Evolutionary conservation across 2,888 invertebrate genomes (phyloP).

Genomic region (Eupithecia dodoneata): DNA sequence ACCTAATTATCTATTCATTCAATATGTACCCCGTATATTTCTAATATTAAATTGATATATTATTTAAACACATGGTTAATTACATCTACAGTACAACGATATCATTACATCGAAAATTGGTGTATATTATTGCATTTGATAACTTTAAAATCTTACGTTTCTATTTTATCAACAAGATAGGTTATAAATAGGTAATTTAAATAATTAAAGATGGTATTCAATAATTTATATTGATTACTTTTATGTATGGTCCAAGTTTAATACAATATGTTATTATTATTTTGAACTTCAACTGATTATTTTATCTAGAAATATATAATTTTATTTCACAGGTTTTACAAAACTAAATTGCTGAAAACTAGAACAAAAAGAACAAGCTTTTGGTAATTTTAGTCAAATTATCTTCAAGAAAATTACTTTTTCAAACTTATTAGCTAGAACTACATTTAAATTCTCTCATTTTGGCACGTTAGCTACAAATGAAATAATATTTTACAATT

Average conservation of each 20-base stretch:
- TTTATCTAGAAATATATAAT: not conserved
- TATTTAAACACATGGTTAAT: conserved; percentile 16
- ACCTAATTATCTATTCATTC: not conserved
- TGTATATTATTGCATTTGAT: conserved; percentile 39
- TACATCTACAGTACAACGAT: conserved; percentile 29
- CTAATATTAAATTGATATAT: not conserved
- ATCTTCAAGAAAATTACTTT: conserved; percentile 1
- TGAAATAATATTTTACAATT: conserved; percentile 22
- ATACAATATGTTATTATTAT: not conserved
- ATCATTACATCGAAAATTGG: conserved; percentile 37
- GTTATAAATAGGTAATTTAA: not conserved
- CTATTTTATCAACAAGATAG: conserved; percentile 13
- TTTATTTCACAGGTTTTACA: too few species aligned
- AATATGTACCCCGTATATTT: not conserved
- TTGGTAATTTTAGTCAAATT: not conserved
- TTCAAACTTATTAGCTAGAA: conserved; percentile 17
- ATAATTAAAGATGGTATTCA: not conserved
- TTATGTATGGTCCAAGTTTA: conserved; percentile 25
- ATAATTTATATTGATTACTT: not conserved
- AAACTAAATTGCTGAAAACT: not conserved
- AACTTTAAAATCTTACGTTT: conserved; percentile 16
- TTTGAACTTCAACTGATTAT: not conserved
- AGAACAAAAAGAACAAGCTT: not conserved
- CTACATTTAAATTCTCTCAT: conserved; percentile 74
- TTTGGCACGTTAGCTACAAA: conserved; percentile 64